Conservation (phyloP, 2,113 vertebrate genomes). For the Oenanthe oenanthe region DNA sequence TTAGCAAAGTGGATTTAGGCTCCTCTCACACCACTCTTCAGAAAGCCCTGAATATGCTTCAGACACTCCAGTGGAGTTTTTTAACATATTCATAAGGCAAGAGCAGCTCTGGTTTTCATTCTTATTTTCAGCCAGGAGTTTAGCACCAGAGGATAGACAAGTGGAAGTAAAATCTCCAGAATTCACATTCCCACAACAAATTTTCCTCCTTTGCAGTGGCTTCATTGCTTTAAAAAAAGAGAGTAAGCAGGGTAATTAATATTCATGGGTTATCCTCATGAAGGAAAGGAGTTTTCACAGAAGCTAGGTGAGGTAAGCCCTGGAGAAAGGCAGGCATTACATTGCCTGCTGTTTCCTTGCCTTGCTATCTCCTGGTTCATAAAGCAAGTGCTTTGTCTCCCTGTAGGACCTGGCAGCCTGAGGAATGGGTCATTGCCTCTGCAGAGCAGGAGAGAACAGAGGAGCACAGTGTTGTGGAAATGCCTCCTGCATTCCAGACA, state of each 20-base stretch:
- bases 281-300: neutral
- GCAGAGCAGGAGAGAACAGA: neutral
- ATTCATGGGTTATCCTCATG: neutral
- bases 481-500: rapidly evolving
- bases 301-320: neutral
- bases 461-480: rapidly evolving
- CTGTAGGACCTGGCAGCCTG: neutral
- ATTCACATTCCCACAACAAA: neutral
- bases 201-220: neutral
- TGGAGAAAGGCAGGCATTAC: neutral
- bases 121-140: neutral
- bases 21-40: neutral
- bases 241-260: neutral
- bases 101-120: neutral
- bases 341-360: neutral
- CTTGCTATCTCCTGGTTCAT: neutral
- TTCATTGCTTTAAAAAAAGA: neutral
- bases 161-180: neutral
- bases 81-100: neutral
- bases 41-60: neutral
- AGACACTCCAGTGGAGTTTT: neutral
- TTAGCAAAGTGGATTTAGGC: neutral
- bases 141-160: neutral
- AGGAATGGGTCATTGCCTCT: neutral
- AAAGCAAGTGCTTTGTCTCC: neutral